Conservation (phyloP, 2,888 invertebrate genomes). For the Monochamus alternatus region DNA sequence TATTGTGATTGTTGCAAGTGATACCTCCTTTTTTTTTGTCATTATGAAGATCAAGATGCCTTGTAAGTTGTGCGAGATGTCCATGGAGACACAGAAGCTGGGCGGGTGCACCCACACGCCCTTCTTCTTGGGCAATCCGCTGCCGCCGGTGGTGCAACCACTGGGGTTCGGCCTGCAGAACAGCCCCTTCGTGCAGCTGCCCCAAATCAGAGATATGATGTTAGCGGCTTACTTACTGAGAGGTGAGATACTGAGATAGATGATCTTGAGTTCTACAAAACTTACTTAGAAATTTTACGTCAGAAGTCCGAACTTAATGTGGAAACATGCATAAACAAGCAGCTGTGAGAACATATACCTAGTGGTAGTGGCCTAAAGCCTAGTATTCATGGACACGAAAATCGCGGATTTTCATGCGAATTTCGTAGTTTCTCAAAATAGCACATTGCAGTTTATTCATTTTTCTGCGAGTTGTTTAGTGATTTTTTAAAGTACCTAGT, state of each 20-base stretch:
- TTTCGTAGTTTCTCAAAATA: no score
- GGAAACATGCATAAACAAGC: no score
- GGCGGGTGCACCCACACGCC: slow-evolving; percentile 66
- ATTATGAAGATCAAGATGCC: slow-evolving; percentile 68
- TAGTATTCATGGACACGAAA: no score
- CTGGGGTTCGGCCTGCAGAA: slow-evolving; percentile 68
- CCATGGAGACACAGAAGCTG: slow-evolving; percentile 64
- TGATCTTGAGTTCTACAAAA: background rate
- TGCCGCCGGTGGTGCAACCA: slow-evolving; percentile 59
- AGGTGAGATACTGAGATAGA: no score
- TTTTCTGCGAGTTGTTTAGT: no score
- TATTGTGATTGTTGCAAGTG: slow-evolving; percentile 57
- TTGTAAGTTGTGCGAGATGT: slow-evolving; percentile 68
- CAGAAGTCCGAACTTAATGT: no score
- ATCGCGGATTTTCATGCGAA: no score
- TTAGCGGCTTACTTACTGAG: slow-evolving; percentile 78
- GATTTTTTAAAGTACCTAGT: no score
- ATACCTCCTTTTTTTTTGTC: slow-evolving; percentile 47
- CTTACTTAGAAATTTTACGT: no score
- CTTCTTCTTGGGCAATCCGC: slow-evolving; percentile 58
- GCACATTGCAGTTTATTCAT: no score
- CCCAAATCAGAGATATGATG: slow-evolving; percentile 78
- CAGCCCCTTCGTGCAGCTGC: slow-evolving; percentile 72
- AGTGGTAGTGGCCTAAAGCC: no score
- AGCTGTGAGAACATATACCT: no score